Conservation (phyloP, 2,113 vertebrate genomes). For the Cygnus atratus region DNA sequence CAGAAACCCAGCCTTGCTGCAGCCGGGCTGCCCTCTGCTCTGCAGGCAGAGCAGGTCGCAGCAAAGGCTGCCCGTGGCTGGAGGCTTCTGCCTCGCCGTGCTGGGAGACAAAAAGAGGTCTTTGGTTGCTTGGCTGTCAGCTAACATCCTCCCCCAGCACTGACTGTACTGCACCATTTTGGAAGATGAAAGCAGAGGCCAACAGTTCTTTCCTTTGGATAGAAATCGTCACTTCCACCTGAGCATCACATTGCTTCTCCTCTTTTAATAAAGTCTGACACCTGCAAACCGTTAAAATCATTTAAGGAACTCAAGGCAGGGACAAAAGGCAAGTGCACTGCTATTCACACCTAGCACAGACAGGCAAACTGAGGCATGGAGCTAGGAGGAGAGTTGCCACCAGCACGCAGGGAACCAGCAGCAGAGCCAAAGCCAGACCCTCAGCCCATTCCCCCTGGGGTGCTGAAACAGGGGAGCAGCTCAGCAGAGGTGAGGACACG, state of each 20-base stretch:
- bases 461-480: background rate
- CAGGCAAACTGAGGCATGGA: background rate
- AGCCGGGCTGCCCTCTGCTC: background rate
- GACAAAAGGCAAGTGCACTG: background rate
- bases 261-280: background rate
- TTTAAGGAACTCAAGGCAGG: background rate
- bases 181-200: background rate
- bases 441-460: fast-evolving
- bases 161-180: background rate
- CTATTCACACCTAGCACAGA: fast-evolving
- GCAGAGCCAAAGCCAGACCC: background rate
- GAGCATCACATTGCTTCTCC: background rate
- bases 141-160: background rate
- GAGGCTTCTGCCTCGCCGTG: background rate
- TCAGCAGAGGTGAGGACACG: background rate
- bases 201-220: background rate
- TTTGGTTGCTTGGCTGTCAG: background rate
- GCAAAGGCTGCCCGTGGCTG: background rate
- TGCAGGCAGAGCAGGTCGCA: background rate
- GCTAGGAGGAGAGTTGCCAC: background rate
- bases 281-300: background rate
- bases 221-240: background rate
- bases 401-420: background rate
- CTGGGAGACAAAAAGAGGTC: background rate
- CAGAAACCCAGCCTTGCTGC: background rate